phyloP scores from a whole-genome alignment of 2,797 vertebrate species.

The Xenentodon cancila region DNA sequence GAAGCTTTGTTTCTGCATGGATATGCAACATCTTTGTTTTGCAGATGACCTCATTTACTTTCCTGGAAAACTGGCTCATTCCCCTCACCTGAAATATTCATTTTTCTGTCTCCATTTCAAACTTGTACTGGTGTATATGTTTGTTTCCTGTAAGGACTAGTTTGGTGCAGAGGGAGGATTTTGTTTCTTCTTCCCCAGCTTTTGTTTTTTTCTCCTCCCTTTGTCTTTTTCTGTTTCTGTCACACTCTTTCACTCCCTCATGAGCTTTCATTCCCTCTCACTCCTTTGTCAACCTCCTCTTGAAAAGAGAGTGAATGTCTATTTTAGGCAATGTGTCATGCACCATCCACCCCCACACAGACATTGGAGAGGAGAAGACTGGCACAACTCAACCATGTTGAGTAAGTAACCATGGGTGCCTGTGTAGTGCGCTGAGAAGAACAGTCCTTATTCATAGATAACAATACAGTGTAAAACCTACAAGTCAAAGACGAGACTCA shows the following conservation, averaged over 20 bases:
- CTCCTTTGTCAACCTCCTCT: constrained; percentile 77
- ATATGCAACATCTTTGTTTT: constrained; percentile 16
- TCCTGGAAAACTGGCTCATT: constrained; percentile 51
- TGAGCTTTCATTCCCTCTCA: constrained; percentile 65
- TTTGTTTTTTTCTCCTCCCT: constrained; percentile 25
- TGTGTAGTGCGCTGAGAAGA: constrained; percentile 22
- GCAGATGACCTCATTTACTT: constrained; percentile 53
- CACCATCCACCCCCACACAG: constrained; percentile 75
- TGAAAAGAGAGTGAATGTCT: constrained; percentile 77
- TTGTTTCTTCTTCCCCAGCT: constrained; percentile 24
- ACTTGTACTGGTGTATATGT: constrained; percentile 39
- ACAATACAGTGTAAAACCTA: no score
- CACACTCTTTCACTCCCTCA: constrained; percentile 57
- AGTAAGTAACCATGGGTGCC: constrained; percentile 38
- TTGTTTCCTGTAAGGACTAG: constrained; percentile 50
- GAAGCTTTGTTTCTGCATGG: constrained; percentile 15
- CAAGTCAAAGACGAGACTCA: no score
- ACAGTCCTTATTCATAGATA: constrained; percentile 17
- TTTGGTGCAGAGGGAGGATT: constrained; percentile 47
- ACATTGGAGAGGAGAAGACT: constrained; percentile 59
- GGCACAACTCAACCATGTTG: constrained; percentile 60
- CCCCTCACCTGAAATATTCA: constrained; percentile 56
- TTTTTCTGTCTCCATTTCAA: constrained; percentile 48
- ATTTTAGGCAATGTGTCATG: constrained; percentile 81
- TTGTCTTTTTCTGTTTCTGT: constrained; percentile 54